Evolutionary conservation across 1,140 invertebrate genomes (phyloP).

Genomic region (Drosophila mauritiana): DNA sequence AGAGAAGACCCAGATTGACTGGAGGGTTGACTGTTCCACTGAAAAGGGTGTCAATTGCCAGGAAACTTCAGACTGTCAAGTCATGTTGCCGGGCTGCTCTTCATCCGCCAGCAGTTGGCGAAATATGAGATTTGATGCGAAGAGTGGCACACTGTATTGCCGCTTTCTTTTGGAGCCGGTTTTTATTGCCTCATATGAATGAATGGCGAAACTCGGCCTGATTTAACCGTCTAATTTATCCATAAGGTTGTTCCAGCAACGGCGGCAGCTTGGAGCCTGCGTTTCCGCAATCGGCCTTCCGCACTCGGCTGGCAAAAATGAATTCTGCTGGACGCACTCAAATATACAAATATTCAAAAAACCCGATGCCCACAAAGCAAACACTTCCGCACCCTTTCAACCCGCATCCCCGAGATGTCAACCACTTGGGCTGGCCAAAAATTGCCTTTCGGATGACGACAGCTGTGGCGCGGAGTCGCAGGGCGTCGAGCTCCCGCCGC

Average conservation of each 20-base stretch:
- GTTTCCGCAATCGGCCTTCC: conserved; percentile 40
- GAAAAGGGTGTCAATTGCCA: conserved; percentile 83
- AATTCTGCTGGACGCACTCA: conserved; percentile 1
- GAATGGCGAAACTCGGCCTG: conserved; percentile 22
- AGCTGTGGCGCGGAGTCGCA: conserved; percentile 57
- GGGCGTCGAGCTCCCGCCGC: conserved; percentile 54
- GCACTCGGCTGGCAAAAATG: conserved; percentile 38
- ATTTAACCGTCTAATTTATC: conserved; percentile 64
- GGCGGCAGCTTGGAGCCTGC: conserved; percentile 5
- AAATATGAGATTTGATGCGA: conserved; percentile 73
- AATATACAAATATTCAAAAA: conserved; percentile 24
- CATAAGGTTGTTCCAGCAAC: conserved; percentile 33
- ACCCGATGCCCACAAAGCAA: conserved; percentile 39
- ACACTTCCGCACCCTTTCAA: conserved; percentile 39
- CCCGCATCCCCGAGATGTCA: conserved; percentile 17
- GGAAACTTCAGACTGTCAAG: conserved; percentile 70
- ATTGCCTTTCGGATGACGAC: conserved; percentile 46
- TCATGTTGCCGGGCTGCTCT: conserved; percentile 70
- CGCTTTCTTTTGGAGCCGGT: conserved; percentile 25
- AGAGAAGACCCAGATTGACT: conserved; percentile 15
- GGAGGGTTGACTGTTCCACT: conserved; percentile 54
- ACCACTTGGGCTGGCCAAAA: conserved; percentile 50
- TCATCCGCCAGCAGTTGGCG: conserved; percentile 51
- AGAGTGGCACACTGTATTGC: conserved; percentile 35
- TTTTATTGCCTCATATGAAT: conserved; percentile 44